Evolutionary conservation across 2,113 vertebrate species (phyloP).

Genomic region (Archilochus colubris): DNA sequence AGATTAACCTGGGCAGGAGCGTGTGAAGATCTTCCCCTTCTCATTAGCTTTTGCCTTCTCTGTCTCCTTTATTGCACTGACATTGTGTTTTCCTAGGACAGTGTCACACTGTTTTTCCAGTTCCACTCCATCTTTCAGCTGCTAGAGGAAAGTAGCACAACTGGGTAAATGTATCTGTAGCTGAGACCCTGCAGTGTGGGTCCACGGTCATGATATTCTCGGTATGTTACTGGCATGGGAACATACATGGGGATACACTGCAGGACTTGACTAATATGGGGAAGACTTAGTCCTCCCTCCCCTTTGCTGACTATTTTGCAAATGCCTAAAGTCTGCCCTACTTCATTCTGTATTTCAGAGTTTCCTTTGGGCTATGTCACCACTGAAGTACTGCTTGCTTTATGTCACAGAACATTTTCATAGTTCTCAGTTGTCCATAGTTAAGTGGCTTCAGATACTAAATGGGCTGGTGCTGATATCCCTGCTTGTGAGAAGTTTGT

Average conservation of each 20-base stretch:
- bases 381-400: not conserved
- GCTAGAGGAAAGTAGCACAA: not conserved
- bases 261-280: not conserved
- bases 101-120: not conserved
- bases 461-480: not conserved
- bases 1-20: not conserved
- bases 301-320: not conserved
- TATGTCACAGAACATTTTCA: not conserved
- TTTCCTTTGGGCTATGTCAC: not conserved
- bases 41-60: not conserved
- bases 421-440: not conserved
- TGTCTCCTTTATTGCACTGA: not conserved
- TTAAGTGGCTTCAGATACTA: not conserved
- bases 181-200: not conserved
- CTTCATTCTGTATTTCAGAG: not conserved
- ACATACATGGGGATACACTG: accelerated
- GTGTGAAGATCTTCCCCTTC: not conserved
- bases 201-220: accelerated
- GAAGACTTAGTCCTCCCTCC: not conserved
- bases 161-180: not conserved
- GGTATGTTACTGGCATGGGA: not conserved
- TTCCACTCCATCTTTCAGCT: not conserved
- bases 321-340: not conserved
- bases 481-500: not conserved
- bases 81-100: not conserved